These are phyloP conservation scores for Procambarus virginalis DNA, from an alignment of 1,140 invertebrate genomes.

Conservation along the genomic window DNA sequence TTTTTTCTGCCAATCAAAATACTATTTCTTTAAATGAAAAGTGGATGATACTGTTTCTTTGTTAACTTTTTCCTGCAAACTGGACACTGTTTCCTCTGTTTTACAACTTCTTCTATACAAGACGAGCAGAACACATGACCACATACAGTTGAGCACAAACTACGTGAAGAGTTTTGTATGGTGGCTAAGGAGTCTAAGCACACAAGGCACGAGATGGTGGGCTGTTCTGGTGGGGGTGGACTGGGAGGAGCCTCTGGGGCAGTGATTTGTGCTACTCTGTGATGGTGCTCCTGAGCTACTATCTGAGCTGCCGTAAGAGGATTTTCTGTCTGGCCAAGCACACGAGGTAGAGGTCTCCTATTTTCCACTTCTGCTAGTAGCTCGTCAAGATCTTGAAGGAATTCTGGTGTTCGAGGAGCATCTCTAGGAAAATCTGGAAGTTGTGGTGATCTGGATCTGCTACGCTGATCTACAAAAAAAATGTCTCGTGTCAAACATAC, in stretches of 20 bases:
- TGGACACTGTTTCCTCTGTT: conserved; percentile 54
- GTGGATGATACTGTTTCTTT: conserved; percentile 55
- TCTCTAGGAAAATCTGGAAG: conserved; percentile 24
- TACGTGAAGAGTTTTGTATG: conserved; percentile 41
- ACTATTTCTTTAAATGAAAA: conserved; percentile 29
- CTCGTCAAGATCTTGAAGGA: conserved; percentile 29
- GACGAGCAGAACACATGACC: conserved; percentile 51
- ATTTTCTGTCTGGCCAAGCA: background rate
- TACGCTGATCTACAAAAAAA: conserved; percentile 32
- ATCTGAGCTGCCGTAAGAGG: conserved; percentile 15
- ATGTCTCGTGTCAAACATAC: background rate
- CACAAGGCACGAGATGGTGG: conserved; percentile 45
- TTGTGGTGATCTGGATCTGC: conserved; percentile 54
- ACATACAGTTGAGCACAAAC: conserved; percentile 51
- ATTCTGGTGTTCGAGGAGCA: conserved; percentile 24
- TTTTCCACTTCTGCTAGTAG: conserved; percentile 31
- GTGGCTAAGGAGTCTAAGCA: conserved; percentile 55
- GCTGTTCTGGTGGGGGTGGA: conserved; percentile 49
- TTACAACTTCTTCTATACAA: conserved; percentile 49
- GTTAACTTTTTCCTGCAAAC: conserved; percentile 57
- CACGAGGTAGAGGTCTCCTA: conserved; percentile 14
- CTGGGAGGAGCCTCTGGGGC: conserved; percentile 36
- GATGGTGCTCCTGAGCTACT: conserved; percentile 36
- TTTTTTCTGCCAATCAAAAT: background rate
- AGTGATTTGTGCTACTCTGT: conserved; percentile 42